A percentile compares a stretch with the other conserved stretches of the same genome.
Evolutionary conservation across 2,113 vertebrate species (phyloP).

Genomic region (Phaethon lepturus): DNA sequence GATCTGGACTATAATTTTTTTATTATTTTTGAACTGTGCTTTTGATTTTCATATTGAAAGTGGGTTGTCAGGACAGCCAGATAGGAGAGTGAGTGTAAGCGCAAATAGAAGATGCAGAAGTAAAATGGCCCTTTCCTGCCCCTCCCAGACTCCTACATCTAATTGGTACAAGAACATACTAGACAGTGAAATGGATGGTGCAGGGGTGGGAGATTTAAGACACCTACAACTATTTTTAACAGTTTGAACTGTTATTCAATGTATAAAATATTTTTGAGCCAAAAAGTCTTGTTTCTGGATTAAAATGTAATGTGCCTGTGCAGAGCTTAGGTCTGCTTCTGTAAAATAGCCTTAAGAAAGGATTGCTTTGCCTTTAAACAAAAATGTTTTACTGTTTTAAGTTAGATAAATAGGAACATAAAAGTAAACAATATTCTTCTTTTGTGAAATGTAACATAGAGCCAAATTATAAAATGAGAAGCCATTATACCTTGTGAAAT

Average conservation of each 20-base stretch:
- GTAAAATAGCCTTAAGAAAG: not conserved
- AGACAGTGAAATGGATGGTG: not conserved
- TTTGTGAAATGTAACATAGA: not conserved
- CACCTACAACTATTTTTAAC: not conserved
- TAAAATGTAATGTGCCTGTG: not conserved
- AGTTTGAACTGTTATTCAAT: not conserved
- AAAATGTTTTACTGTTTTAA: not conserved
- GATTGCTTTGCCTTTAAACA: not conserved
- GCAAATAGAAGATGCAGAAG: not conserved
- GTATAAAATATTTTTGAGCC: not conserved
- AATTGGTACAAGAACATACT: not conserved
- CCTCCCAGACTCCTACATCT: not conserved
- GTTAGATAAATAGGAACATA: not conserved
- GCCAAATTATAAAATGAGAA: not conserved
- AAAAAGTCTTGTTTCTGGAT: not conserved
- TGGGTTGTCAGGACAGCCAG: not conserved
- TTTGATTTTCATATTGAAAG: not conserved
- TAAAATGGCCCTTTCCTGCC: not conserved
- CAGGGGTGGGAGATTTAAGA: not conserved
- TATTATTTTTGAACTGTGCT: not conserved
- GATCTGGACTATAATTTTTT: constrained; percentile 9
- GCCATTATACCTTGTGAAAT: not conserved
- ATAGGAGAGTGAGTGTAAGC: not conserved
- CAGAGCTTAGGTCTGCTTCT: not conserved
- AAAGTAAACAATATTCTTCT: not conserved